phyloP scores from a whole-genome alignment of 2,113 vertebrate genomes.

The Phrynosoma platyrhinos region DNA sequence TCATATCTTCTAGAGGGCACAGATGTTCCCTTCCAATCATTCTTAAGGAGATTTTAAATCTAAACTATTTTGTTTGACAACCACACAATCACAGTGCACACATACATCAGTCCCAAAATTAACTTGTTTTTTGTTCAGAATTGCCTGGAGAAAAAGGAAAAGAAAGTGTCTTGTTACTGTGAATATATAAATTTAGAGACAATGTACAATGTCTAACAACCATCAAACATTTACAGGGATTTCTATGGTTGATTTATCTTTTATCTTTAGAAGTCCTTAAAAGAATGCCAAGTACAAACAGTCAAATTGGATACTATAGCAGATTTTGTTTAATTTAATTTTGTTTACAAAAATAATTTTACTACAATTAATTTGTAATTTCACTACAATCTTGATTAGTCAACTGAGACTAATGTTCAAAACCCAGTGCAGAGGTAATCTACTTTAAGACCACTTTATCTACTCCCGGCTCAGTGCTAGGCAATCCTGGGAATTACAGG shows the following conservation, averaged over 20 bases:
- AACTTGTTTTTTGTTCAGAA: slow-evolving; percentile 37
- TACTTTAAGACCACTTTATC: too few relatives aligned
- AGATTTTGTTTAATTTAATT: not conserved
- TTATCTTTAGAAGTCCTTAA: not conserved
- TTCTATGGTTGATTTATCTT: not conserved
- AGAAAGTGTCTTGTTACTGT: not conserved
- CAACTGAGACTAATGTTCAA: not conserved
- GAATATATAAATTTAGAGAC: not conserved
- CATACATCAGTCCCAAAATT: slow-evolving; percentile 48
- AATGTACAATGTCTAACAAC: not conserved
- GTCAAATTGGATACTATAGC: not conserved
- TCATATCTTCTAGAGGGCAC: slow-evolving; percentile 49
- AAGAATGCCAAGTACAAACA: not conserved
- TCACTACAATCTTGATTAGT: not conserved
- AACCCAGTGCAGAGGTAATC: too few relatives aligned
- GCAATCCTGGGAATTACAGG: too few relatives aligned
- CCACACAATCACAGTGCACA: slow-evolving; percentile 5
- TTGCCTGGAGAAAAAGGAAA: not conserved
- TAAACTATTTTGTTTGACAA: slow-evolving; percentile 48
- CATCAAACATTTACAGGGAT: not conserved
- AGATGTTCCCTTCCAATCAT: slow-evolving; percentile 61
- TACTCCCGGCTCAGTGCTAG: too few relatives aligned
- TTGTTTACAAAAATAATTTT: slow-evolving; percentile 16
- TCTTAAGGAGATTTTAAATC: slow-evolving; percentile 50
- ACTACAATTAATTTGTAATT: slow-evolving; percentile 3